Evolutionary conservation across 2,888 invertebrate species (phyloP).

Genomic region (Neoscelio sp.): DNA sequence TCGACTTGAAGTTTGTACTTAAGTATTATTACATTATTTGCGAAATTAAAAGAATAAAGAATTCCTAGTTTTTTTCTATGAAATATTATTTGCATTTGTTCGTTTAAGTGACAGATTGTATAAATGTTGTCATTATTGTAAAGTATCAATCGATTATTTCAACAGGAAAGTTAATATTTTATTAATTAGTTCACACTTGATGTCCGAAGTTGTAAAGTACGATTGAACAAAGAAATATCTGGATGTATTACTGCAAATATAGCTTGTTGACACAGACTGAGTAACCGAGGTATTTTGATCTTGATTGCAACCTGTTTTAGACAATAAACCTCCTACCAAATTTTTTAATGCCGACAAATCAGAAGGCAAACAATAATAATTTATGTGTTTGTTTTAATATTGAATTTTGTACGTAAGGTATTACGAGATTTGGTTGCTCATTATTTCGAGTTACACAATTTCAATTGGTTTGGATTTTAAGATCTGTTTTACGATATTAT

Average conservation of each 20-base stretch:
- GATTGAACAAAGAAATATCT: slow-evolving; percentile 12
- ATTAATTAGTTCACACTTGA: slow-evolving; percentile 14
- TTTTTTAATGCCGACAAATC: slow-evolving; percentile 22
- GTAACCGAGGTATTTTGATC: slow-evolving; percentile 5
- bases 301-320: slow-evolving; percentile 10
- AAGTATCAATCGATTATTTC: too few species aligned
- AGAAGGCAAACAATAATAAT: not conserved
- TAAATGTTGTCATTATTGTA: too few species aligned
- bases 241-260: slow-evolving; percentile 13
- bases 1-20: not conserved
- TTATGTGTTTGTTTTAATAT: slow-evolving; percentile 1
- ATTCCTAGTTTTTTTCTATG: too few species aligned
- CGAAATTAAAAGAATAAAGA: too few species aligned
- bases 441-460: slow-evolving; percentile 6
- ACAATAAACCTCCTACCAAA: slow-evolving; percentile 1
- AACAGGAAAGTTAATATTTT: slow-evolving; percentile 8
- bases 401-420: slow-evolving; percentile 8
- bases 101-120: too few species aligned
- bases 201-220: not conserved
- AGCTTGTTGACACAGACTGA: slow-evolving; percentile 6
- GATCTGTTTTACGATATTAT: too few species aligned
- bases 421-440: slow-evolving; percentile 13
- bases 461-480: not conserved
- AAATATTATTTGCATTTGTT: too few species aligned
- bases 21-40: not conserved